Evolutionary conservation across 1,140 invertebrate species (phyloP).

Genomic region (Alviniconcha marisindica): DNA sequence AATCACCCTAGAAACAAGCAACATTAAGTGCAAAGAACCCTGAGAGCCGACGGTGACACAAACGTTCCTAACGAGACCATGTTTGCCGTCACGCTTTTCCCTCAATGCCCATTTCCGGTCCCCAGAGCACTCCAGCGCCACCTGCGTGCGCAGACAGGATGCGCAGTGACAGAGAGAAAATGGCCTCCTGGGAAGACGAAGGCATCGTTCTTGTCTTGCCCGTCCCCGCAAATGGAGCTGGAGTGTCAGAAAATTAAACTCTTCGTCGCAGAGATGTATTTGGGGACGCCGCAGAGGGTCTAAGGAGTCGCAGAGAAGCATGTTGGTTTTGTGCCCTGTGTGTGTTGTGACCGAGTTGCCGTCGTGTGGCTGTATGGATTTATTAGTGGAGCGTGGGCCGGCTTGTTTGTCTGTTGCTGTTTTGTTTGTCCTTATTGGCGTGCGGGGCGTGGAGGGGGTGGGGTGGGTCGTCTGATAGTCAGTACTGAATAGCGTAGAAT

Average conservation of each 20-base stretch:
- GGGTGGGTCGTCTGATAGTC: too few relatives aligned
- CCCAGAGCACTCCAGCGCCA: conserved; percentile 1
- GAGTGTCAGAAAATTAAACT: neutral
- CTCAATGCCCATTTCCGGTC: conserved; percentile 19
- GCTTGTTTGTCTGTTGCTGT: too few relatives aligned
- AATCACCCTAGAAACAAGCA: neutral
- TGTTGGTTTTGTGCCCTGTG: too few relatives aligned
- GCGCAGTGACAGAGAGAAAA: conserved; percentile 23
- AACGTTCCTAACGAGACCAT: conserved; percentile 18
- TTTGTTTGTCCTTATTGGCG: too few relatives aligned
- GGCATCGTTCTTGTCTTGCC: conserved; percentile 5
- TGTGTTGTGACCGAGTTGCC: too few relatives aligned
- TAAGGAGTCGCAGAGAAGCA: too few relatives aligned
- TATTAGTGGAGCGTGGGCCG: too few relatives aligned
- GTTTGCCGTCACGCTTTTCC: conserved; percentile 11
- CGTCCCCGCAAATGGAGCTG: neutral
- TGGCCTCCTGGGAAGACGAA: conserved; percentile 3
- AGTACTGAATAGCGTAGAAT: too few relatives aligned
- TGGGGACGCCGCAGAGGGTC: too few relatives aligned
- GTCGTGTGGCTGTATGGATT: too few relatives aligned
- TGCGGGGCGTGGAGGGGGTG: too few relatives aligned
- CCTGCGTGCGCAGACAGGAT: conserved; percentile 27
- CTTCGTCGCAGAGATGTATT: neutral
- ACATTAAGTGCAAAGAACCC: too few relatives aligned
- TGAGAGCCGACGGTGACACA: neutral